Percentiles rank a stretch among this genome's conserved stretches.
Evolutionary conservation across 1,140 invertebrate species (phyloP).

Genomic region (Drosophila pallidifrons): DNA sequence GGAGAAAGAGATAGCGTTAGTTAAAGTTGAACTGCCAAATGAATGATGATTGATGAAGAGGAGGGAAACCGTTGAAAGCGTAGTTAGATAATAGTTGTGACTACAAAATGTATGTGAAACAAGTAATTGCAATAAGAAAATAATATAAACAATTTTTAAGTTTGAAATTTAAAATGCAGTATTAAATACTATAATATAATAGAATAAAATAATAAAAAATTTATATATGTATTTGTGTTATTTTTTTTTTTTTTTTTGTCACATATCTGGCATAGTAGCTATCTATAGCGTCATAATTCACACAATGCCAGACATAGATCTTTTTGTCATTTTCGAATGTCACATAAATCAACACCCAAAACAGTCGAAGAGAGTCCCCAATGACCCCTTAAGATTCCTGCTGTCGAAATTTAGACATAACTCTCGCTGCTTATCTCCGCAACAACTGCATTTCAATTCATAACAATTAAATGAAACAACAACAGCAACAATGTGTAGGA

Average conservation of each 20-base stretch:
- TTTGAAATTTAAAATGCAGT: too few species aligned
- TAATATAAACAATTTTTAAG: too few species aligned
- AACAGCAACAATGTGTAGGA: not conserved
- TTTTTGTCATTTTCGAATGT: slow-evolving; percentile 33
- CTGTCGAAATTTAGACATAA: slow-evolving; percentile 16
- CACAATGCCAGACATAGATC: slow-evolving; percentile 24
- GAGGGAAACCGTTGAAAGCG: not conserved
- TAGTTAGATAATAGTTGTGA: not conserved
- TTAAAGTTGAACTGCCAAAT: not conserved
- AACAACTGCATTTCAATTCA: slow-evolving; percentile 78
- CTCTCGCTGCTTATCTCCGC: slow-evolving; percentile 48
- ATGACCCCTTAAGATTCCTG: slow-evolving; percentile 6
- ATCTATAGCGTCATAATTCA: slow-evolving; percentile 30
- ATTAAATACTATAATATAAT: not conserved
- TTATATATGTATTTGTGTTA: not conserved
- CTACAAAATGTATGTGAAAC: too few species aligned
- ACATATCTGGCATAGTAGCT: slow-evolving; percentile 7
- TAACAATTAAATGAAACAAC: slow-evolving; percentile 75
- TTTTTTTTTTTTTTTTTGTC: not conserved
- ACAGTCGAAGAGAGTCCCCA: slow-evolving; percentile 31
- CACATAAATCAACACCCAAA: slow-evolving; percentile 71
- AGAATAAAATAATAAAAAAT: not conserved
- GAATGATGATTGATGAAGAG: not conserved
- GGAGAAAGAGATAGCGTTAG: not conserved
- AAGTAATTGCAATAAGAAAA: too few species aligned